Evolutionary conservation across 2,113 vertebrate genomes (phyloP).

Genomic region (Rhinoderma darwinii): DNA sequence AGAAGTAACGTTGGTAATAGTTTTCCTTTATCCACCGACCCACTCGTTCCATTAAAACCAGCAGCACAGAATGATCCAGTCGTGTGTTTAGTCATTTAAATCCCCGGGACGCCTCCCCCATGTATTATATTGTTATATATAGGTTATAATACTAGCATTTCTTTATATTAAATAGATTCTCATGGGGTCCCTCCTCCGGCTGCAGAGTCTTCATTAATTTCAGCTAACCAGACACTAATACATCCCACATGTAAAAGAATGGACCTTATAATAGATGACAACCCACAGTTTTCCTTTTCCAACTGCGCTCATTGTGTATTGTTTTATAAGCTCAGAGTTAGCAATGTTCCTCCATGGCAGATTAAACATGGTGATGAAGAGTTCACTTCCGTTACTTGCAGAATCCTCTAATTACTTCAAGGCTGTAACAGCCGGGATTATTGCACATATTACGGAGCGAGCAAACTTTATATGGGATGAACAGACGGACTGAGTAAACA

Average conservation of each 20-base stretch:
- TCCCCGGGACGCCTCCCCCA: not conserved
- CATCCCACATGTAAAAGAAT: constrained; percentile 9
- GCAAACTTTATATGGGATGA: constrained; percentile 6
- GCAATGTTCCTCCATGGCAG: not conserved
- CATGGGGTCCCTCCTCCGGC: constrained; percentile 15
- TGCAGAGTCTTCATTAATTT: constrained; percentile 12
- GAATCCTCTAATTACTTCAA: not conserved
- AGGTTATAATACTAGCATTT: constrained; percentile 17
- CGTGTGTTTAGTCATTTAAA: constrained; percentile 25
- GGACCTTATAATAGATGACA: constrained; percentile 13
- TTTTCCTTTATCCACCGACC: constrained; percentile 2
- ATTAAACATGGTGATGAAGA: not conserved
- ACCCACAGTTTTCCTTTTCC: constrained; percentile 12
- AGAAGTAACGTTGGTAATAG: constrained; percentile 2
- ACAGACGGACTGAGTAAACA: not conserved
- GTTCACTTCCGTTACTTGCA: not conserved
- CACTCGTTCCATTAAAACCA: constrained; percentile 25
- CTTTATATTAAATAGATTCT: not conserved
- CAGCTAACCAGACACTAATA: constrained; percentile 11
- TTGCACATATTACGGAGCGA: not conserved
- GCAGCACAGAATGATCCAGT: not conserved
- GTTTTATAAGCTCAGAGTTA: not conserved
- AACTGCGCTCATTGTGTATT: not conserved
- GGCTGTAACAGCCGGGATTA: not conserved
- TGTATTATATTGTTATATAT: constrained; percentile 36